These are phyloP conservation scores for Agrochola circellaris DNA, from an alignment of 2,888 invertebrate species.

Conservation along the genomic window DNA sequence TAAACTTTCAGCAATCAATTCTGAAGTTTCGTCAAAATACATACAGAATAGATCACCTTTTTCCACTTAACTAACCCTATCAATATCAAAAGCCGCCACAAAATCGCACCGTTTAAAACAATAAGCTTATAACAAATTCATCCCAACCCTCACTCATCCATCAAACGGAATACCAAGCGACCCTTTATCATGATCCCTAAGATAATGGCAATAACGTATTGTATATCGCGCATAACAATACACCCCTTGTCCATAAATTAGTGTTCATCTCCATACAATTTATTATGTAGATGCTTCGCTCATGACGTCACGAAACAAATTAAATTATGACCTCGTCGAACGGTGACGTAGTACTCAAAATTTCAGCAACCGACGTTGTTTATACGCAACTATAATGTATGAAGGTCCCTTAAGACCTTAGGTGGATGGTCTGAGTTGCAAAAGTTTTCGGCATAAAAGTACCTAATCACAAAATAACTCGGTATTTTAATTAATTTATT, in stretches of 20 bases:
- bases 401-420: conserved; percentile 72
- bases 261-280: conserved; percentile 64
- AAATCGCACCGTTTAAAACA: conserved; percentile 12
- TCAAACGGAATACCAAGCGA: conserved; percentile 56
- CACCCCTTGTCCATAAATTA: conserved; percentile 65
- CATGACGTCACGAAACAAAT: conserved; percentile 75
- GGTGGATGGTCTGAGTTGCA: conserved; percentile 54
- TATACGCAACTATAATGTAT: conserved; percentile 81
- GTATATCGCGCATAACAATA: conserved; percentile 59
- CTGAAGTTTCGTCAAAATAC: no score
- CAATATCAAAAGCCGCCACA: neutral
- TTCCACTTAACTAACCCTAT: neutral
- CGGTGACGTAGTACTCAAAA: conserved; percentile 77
- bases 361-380: conserved; percentile 79
- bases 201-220: conserved; percentile 65
- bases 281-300: conserved; percentile 64
- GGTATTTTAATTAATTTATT: neutral
- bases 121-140: conserved; percentile 33
- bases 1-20: no score
- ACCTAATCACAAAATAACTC: neutral
- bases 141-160: conserved; percentile 26
- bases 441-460: neutral
- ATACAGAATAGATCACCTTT: no score
- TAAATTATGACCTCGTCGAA: conserved; percentile 79
- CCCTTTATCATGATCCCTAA: conserved; percentile 54